Base-by-base conservation (phyloP, 1,140 invertebrate genomes). In the Pinna nobilis region DNA sequence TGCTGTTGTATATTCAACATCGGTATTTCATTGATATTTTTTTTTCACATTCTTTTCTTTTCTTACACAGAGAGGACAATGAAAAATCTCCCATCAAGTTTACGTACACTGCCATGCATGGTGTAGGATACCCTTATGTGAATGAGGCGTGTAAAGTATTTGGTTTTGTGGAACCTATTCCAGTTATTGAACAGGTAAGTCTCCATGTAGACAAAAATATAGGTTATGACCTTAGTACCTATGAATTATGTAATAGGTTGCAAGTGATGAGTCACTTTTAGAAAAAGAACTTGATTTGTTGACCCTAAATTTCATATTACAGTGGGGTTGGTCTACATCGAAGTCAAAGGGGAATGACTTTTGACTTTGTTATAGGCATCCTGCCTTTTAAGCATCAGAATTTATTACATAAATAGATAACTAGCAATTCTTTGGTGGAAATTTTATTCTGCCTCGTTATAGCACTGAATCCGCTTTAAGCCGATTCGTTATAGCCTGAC, bases 41-140 rank as follows among this genome's bases (percentile, higher is more conserved):
- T 51, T 51, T 59, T 32, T 32, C 11, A 35, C 7, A 59, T 32
- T 59, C 18, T 61, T 49, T 53, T 33, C 51, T 39, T 66, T 55
- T 61, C 67, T 70, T 70, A 72, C 78, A 59, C 69, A 90, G 88
- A 73, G 85, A 89, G 18, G 61, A 91, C 18, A 97, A 96, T 87
- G 84, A 81, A 49, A 91, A 66, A 0, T 85, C 92, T 2, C 86
- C 90, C 28, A 83, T 97, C 4, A 92, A 91, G 79, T 94, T 96
- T 76, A 94, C 95, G 0, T 99, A 99, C 81, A 98, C 97, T 50
- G 95, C 98, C 0, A 97, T 99, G 94, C 98, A 99, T 88, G 98
- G 98, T 30, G 97, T 99, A 18, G 97, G 97, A 1, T 94, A 95
- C 86, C 87, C 92, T 11, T 98, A 93, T 86, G 92, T 98, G 75